Evolutionary conservation across 2,888 invertebrate species (phyloP).

Genomic region (Polydrusus cervinus): DNA sequence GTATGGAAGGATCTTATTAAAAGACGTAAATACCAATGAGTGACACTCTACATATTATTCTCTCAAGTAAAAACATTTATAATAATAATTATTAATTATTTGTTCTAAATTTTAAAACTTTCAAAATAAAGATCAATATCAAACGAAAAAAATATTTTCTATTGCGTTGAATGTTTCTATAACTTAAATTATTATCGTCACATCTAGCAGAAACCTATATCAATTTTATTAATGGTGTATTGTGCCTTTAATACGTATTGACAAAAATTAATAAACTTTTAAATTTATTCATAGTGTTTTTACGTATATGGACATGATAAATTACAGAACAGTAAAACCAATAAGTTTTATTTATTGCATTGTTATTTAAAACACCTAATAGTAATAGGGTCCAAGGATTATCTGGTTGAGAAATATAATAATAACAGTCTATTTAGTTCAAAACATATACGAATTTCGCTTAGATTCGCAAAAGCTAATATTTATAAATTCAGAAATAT

Average conservation of each 20-base stretch:
- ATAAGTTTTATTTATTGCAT: conserved; percentile 18
- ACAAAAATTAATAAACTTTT: conserved; percentile 25
- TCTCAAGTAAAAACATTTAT: no score
- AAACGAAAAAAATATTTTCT: conserved; percentile 3
- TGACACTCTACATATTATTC: no score
- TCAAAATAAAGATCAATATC: not conserved
- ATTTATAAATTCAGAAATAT: no score
- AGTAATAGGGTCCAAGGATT: not conserved
- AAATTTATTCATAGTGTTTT: conserved; percentile 29
- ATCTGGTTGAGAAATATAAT: not conserved
- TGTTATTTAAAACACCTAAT: conserved; percentile 11
- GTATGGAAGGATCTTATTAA: no score
- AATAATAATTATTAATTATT: no score
- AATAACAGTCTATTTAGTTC: not conserved
- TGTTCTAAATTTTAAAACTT: not conserved
- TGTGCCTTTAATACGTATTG: conserved; percentile 3
- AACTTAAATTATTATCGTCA: conserved; percentile 11
- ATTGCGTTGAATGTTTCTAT: conserved; percentile 13
- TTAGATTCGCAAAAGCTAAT: no score
- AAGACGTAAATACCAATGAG: no score
- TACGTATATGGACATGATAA: conserved; percentile 25
- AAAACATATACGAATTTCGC: no score
- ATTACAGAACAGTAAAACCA: conserved; percentile 12
- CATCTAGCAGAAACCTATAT: conserved; percentile 8
- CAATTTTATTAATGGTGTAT: conserved; percentile 25